A percentile compares a stretch with the other conserved stretches of the same genome.
These are phyloP conservation scores for Phyllopteryx taeniolatus DNA, from an alignment of 2,113 vertebrate species.

Conservation along the genomic window DNA sequence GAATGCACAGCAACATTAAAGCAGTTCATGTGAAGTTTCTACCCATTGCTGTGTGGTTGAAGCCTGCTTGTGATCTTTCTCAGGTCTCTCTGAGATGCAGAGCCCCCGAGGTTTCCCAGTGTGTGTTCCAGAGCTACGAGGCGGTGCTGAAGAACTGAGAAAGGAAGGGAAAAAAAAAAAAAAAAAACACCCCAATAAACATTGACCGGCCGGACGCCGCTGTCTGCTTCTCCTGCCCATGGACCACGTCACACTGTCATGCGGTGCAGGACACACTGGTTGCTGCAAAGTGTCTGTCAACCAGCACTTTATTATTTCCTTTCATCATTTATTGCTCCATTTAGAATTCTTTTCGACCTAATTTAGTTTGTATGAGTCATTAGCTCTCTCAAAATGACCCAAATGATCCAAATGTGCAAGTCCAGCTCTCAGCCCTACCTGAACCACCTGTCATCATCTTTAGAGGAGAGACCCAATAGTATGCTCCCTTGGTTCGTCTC, in stretches of 20 bases:
- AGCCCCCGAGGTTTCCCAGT: conserved; percentile 88
- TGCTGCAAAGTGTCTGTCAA: conserved; percentile 19
- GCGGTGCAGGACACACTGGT: conserved; percentile 6
- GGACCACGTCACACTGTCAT: conserved; percentile 9
- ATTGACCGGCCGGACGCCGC: background rate
- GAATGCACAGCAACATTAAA: background rate
- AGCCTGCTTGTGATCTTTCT: conserved; percentile 21
- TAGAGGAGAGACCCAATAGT: background rate
- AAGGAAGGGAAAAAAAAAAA: background rate
- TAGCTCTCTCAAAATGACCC: conserved; percentile 4
- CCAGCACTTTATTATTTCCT: conserved; percentile 26
- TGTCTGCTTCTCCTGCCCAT: background rate
- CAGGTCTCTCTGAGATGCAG: conserved; percentile 93
- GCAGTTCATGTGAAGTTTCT: background rate
- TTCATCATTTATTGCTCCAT: conserved; percentile 11
- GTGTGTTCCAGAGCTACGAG: conserved; percentile 89
- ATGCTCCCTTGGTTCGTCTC: conserved; percentile 31
- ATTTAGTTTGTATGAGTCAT: background rate
- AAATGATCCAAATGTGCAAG: conserved; percentile 3
- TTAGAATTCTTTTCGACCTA: background rate
- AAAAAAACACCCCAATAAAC: background rate
- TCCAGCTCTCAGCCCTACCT: background rate
- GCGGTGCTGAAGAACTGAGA: conserved; percentile 90
- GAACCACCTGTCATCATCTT: conserved; percentile 14
- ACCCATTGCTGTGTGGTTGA: background rate